Evolutionary conservation across 2,888 invertebrate genomes (phyloP).

Genomic region (Rhodophaea formosa): DNA sequence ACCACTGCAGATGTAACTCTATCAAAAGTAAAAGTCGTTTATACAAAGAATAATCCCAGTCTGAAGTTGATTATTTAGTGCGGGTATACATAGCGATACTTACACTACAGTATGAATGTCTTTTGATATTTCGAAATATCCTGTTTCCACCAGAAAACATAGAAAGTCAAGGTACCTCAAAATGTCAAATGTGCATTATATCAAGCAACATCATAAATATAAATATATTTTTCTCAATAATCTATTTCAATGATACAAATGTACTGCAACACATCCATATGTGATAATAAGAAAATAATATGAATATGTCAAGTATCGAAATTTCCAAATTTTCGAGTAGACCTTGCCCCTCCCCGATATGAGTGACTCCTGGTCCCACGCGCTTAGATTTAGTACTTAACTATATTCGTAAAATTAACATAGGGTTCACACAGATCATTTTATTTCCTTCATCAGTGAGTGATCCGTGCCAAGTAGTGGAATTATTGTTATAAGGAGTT

Average conservation of each 20-base stretch:
- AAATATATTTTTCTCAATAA: background rate
- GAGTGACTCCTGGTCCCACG: constrained; percentile 2
- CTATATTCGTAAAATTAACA: background rate
- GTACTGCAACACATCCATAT: background rate
- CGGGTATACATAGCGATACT: no score
- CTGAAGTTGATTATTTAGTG: no score
- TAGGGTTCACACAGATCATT: constrained; percentile 12
- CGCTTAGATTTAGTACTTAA: constrained; percentile 1
- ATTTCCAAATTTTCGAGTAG: background rate
- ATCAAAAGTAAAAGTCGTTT: no score
- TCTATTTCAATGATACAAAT: background rate
- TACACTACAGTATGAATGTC: no score
- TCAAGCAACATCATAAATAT: background rate
- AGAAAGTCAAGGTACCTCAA: no score
- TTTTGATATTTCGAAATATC: no score
- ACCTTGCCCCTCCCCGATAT: constrained; percentile 1
- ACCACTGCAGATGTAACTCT: no score
- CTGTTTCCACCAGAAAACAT: no score
- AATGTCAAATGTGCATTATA: background rate
- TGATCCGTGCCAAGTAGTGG: constrained; percentile 7
- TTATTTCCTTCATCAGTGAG: background rate
- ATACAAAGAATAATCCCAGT: no score
- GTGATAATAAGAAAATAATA: background rate
- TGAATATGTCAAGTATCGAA: background rate
- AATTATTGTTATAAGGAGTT: background rate